These are phyloP conservation scores for Stichodactyla helianthus DNA, from an alignment of 64 coral and sea anemone genomes.

Conservation along the genomic window DNA sequence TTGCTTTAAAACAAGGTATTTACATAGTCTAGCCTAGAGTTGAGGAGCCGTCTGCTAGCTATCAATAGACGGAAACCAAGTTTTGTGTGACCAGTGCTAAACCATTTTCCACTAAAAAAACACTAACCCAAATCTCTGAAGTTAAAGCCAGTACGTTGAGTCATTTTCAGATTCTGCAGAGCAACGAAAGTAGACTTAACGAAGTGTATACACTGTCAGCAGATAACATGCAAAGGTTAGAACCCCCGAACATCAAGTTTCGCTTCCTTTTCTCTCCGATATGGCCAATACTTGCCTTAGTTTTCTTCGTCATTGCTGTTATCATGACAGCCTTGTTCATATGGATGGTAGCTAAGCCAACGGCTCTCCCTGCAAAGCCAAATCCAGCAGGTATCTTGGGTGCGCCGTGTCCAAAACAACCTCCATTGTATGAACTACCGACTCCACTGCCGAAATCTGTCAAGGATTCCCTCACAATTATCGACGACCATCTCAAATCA, in stretches of 20 bases:
- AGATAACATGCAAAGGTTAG: not conserved
- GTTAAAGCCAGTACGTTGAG: too few species aligned
- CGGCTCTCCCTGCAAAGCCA: not conserved
- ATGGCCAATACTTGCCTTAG: constrained; percentile 11
- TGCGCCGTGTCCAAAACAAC: constrained; percentile 11
- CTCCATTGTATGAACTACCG: constrained; percentile 11
- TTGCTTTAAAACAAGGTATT: too few species aligned
- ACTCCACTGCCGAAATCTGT: constrained; percentile 29
- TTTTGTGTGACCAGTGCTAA: too few species aligned
- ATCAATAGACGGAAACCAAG: too few species aligned
- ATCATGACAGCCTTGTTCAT: constrained; percentile 17
- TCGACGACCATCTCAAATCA: constrained; percentile 6
- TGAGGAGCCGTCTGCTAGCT: too few species aligned
- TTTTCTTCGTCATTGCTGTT: constrained; percentile 1
- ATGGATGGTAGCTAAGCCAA: constrained; percentile 7
- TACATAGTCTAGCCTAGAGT: too few species aligned
- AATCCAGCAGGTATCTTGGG: not conserved
- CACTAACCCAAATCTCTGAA: too few species aligned
- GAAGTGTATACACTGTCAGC: not conserved
- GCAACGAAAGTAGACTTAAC: too few species aligned
- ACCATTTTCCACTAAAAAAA: too few species aligned
- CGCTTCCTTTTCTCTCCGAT: not conserved
- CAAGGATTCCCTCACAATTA: constrained; percentile 4
- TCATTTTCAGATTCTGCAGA: too few species aligned
- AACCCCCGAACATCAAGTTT: not conserved